Evolutionary conservation across 2,113 vertebrate genomes (phyloP).

Genomic region (Spilogale gracilis): DNA sequence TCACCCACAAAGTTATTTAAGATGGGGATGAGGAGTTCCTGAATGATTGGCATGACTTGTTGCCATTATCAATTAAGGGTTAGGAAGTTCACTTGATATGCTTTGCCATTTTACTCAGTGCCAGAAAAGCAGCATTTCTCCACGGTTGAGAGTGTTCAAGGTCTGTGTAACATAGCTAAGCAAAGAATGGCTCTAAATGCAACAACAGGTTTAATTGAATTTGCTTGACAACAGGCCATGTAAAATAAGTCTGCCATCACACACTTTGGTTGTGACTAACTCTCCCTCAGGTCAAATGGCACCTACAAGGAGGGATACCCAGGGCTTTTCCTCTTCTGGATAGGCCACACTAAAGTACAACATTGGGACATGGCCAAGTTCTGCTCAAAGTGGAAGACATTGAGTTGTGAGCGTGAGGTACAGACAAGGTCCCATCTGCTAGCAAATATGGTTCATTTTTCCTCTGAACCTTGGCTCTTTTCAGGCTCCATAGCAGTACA

Average conservation of each 20-base stretch:
- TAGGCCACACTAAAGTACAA: neutral
- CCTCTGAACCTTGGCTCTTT: neutral
- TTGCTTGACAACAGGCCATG: constrained; percentile 73
- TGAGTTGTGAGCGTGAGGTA: neutral
- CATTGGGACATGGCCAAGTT: neutral
- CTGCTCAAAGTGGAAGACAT: neutral
- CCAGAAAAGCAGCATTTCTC: constrained; percentile 82
- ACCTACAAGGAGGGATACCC: neutral
- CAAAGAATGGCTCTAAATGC: neutral
- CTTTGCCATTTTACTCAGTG: constrained; percentile 62
- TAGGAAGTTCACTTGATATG: constrained; percentile 80
- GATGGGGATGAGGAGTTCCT: constrained; percentile 80
- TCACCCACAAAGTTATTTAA: constrained; percentile 84
- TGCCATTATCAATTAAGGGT: constrained; percentile 88
- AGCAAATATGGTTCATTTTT: neutral
- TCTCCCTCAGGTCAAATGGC: neutral
- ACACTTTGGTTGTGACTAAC: neutral
- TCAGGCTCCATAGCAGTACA: neutral
- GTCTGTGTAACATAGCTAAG: constrained; percentile 50
- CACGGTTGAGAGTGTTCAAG: constrained; percentile 41
- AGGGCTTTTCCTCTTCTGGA: neutral
- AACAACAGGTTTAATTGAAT: constrained; percentile 54
- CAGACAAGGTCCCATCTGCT: neutral
- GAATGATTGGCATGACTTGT: constrained; percentile 85
- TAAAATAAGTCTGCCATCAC: neutral